Evolutionary conservation across 1,140 invertebrate genomes (phyloP).

Genomic region (Sitodiplosis mosellana): DNA sequence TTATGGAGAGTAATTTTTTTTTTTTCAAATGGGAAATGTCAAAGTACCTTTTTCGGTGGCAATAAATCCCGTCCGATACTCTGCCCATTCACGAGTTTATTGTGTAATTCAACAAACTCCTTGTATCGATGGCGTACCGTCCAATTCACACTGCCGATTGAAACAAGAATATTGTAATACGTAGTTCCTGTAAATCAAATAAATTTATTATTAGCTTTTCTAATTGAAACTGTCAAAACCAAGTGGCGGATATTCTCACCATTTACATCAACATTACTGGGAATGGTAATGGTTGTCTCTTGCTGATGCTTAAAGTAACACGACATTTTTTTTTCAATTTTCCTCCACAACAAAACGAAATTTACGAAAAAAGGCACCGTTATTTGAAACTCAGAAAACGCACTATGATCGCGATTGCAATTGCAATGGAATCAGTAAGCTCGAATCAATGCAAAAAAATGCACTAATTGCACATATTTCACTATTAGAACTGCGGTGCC

Average conservation of each 20-base stretch:
- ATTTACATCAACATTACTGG: constrained; percentile 30
- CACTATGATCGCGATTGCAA: too few species aligned
- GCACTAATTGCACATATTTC: too few species aligned
- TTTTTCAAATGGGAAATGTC: neutral
- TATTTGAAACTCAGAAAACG: too few species aligned
- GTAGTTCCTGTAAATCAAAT: constrained; percentile 21
- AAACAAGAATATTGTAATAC: constrained; percentile 47
- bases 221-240: too few species aligned
- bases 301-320: constrained; percentile 37
- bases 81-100: constrained; percentile 51
- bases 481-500: too few species aligned
- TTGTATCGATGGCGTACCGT: constrained; percentile 67
- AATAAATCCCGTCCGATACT: constrained; percentile 65
- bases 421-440: too few species aligned
- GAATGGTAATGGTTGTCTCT: constrained; percentile 37
- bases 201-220: too few species aligned
- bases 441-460: too few species aligned
- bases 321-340: constrained; percentile 40
- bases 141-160: constrained; percentile 56
- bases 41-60: constrained; percentile 64
- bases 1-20: too few species aligned
- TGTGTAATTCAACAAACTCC: constrained; percentile 75
- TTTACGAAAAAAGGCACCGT: too few species aligned
- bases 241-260: too few species aligned
- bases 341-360: too few species aligned